Evolutionary conservation across 2,113 vertebrate species (phyloP).

Genomic region (Motacilla tschutschensis): DNA sequence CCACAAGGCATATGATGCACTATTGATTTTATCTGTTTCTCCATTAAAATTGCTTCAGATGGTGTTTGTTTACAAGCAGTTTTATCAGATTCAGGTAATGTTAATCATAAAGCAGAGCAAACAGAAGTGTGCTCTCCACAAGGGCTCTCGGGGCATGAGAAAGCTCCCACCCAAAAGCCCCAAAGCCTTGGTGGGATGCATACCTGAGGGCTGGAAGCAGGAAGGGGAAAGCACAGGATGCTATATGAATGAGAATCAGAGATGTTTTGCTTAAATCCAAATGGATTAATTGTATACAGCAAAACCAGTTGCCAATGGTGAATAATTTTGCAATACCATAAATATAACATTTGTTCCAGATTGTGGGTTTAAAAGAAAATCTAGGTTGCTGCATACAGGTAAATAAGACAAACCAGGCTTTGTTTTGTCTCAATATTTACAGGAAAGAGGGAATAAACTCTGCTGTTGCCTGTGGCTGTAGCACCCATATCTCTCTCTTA

Average conservation of each 20-base stretch:
- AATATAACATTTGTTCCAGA: background rate
- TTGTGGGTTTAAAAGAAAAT: background rate
- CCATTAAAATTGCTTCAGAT: conserved; percentile 10
- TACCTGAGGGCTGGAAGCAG: background rate
- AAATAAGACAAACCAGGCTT: background rate
- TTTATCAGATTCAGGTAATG: conserved; percentile 27
- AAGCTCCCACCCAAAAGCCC: background rate
- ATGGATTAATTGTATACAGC: background rate
- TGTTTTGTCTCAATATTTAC: background rate
- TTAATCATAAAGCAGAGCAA: conserved; percentile 4
- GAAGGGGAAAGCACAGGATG: background rate
- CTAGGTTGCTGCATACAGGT: background rate
- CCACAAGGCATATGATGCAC: background rate
- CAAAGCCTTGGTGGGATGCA: rapidly evolving
- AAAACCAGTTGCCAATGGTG: rapidly evolving
- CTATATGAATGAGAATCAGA: background rate
- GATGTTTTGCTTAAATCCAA: background rate
- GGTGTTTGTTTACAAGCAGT: conserved; percentile 1
- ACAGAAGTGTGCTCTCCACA: background rate
- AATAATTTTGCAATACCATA: background rate
- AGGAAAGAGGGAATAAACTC: background rate
- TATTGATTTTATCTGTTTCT: conserved; percentile 38
- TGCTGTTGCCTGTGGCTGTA: background rate
- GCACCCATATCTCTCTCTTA: background rate
- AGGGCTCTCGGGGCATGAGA: background rate